Evolutionary conservation across 2,888 invertebrate genomes (phyloP), one percentile per base, ranked within the genome.

Genomic region (Isotomurus palustris): DNA sequence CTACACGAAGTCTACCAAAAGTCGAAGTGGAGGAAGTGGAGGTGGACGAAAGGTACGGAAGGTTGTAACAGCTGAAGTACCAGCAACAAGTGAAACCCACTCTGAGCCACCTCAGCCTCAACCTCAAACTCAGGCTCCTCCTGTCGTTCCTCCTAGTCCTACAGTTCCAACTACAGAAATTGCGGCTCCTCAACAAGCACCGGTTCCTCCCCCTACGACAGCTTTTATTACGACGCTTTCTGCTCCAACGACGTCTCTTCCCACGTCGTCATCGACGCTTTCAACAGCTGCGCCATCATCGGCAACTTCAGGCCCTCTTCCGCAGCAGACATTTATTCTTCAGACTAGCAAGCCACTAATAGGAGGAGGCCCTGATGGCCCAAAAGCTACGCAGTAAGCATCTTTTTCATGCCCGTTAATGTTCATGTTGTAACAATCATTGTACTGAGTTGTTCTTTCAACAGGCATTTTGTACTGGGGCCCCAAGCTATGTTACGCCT

Each of bases 1-100:
- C 27, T 70, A 70, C 48, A 68, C 68, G 6, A 70, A 70, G 40
- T 68, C 68, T 2, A 70, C 70, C n/a, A 68, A 70, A 50, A 67
- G 66, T 27, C 54, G 70, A 19, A 70, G 60, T 38, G 68, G 53
- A 29, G 56, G 61, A 14, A 58, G 56, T 3, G 32, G 70, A 70
- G 67, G 62, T 44, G 50, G n/a, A 43, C 66, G 38, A 69, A 68
- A 25, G 56, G 58, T 32, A 57, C 48, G 17, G 48, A 56, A 19
- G 58, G 45, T 24, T 35, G 38, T 32, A 10, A 10, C 32, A 10
- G 40, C 35, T 25, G 4, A 52, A 19, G 19, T 43, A 35, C 19
- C 24, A 24, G 41, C 32, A 2, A 44, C 21, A 28, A 32, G 32
- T 28, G 25, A 24, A 28, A 45, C 47, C 5, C 32, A 12, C 12